phyloP scores from a whole-genome alignment of 2,888 invertebrate genomes.

The Linnaemya tessellans region DNA sequence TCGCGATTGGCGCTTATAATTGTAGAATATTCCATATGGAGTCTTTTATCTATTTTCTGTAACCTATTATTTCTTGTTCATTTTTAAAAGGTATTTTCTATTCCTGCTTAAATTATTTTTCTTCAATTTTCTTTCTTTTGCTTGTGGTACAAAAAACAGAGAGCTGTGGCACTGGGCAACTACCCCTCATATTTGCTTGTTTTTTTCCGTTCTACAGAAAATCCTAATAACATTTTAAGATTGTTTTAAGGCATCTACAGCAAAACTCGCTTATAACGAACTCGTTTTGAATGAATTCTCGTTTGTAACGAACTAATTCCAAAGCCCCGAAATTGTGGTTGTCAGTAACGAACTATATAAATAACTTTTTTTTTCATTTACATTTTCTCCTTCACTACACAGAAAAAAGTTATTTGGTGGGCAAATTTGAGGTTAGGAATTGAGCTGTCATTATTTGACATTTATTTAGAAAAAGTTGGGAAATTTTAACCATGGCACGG shows the following conservation, averaged over 20 bases:
- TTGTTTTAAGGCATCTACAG: neutral
- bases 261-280: too few species aligned
- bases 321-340: too few species aligned
- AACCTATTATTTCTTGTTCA: neutral
- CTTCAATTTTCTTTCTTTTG: constrained; percentile 41
- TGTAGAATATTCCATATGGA: constrained; percentile 45
- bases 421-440: too few species aligned
- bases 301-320: too few species aligned
- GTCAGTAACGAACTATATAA: too few species aligned
- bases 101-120: constrained; percentile 34
- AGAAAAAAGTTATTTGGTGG: too few species aligned
- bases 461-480: too few species aligned
- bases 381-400: too few species aligned
- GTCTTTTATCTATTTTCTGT: neutral
- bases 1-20: constrained; percentile 1
- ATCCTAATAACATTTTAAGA: constrained; percentile 25
- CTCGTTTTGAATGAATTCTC: too few species aligned
- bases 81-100: constrained; percentile 17
- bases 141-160: constrained; percentile 2
- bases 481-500: too few species aligned
- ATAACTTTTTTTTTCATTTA: too few species aligned
- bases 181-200: neutral
- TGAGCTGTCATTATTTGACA: too few species aligned
- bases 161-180: neutral
- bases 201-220: neutral